phyloP scores from a whole-genome alignment of 2,888 invertebrate genomes.

The Ametastegia equiseti region DNA sequence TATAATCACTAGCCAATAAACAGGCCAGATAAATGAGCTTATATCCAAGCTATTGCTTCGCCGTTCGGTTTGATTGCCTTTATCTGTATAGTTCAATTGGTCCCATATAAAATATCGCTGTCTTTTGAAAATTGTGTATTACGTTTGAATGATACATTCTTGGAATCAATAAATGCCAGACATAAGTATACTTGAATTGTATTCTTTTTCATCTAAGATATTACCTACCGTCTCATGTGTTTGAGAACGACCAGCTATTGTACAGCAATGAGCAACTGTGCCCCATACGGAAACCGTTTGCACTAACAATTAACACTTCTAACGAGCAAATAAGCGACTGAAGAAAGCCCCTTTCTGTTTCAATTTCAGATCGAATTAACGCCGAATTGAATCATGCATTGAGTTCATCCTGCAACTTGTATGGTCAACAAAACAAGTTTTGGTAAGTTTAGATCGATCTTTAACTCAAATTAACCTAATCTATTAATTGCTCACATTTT shows the following conservation, averaged over 20 bases:
- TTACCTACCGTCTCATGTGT: background rate
- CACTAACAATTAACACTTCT: conserved; percentile 12
- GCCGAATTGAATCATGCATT: conserved; percentile 47
- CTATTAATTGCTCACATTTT: background rate
- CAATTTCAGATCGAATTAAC: conserved; percentile 25
- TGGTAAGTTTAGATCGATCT: conserved; percentile 47
- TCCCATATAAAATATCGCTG: conserved; percentile 41
- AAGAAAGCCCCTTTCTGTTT: conserved; percentile 5
- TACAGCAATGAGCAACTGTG: background rate
- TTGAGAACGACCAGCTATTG: background rate
- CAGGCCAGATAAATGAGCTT: conserved; percentile 40
- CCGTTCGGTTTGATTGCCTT: conserved; percentile 19
- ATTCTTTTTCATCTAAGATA: background rate
- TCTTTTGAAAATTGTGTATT: conserved; percentile 1
- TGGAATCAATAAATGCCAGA: no score
- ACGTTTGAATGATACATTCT: background rate
- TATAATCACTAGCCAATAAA: conserved; percentile 21
- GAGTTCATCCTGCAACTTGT: conserved; percentile 50
- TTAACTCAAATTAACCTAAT: conserved; percentile 1
- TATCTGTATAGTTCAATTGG: conserved; percentile 47
- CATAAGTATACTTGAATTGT: no score
- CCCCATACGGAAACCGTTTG: background rate
- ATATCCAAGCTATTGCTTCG: conserved; percentile 10
- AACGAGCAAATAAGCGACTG: conserved; percentile 17
- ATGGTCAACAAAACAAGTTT: conserved; percentile 52